A percentile compares a stretch with the other conserved stretches of the same genome.
phyloP scores from a whole-genome alignment of 2,888 invertebrate genomes.

The Autographa pulchrina region DNA sequence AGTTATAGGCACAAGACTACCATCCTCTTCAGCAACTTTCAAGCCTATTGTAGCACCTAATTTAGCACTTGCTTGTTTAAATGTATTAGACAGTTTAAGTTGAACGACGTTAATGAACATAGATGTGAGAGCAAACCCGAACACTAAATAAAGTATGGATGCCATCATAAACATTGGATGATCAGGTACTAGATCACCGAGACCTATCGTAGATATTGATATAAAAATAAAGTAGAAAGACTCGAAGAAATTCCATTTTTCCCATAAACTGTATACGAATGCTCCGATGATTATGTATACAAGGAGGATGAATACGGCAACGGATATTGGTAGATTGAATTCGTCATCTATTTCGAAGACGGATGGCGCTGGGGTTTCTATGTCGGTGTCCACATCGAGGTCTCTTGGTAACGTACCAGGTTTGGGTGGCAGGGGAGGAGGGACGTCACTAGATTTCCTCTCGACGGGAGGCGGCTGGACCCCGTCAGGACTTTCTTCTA shows the following conservation, averaged over 20 bases:
- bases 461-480: slow-evolving; percentile 68
- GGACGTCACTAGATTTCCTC: slow-evolving; percentile 80
- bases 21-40: slow-evolving; percentile 92
- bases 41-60: slow-evolving; percentile 95
- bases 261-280: slow-evolving; percentile 93
- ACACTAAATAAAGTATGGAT: slow-evolving; percentile 97
- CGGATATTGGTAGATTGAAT: slow-evolving; percentile 97
- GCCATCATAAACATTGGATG: slow-evolving; percentile 97
- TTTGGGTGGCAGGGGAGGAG: slow-evolving; percentile 83
- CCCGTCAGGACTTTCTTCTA: slow-evolving; percentile 63
- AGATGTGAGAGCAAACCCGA: slow-evolving; percentile 98
- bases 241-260: slow-evolving; percentile 97
- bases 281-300: slow-evolving; percentile 97
- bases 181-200: slow-evolving; percentile 97
- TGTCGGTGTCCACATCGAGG: slow-evolving; percentile 87
- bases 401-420: slow-evolving; percentile 73
- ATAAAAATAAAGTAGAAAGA: slow-evolving; percentile 99
- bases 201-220: slow-evolving; percentile 99
- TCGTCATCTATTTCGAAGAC: slow-evolving; percentile 96
- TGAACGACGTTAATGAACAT: slow-evolving; percentile 99
- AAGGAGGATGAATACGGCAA: slow-evolving; percentile 95
- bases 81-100: slow-evolving; percentile 94
- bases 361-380: slow-evolving; percentile 94
- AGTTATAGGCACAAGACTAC: slow-evolving; percentile 83
- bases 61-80: slow-evolving; percentile 95